Evolutionary conservation across 2,888 invertebrate genomes (phyloP), one percentile per base, ranked within the genome.

Genomic region (Pristionchus fissidentatus): DNA sequence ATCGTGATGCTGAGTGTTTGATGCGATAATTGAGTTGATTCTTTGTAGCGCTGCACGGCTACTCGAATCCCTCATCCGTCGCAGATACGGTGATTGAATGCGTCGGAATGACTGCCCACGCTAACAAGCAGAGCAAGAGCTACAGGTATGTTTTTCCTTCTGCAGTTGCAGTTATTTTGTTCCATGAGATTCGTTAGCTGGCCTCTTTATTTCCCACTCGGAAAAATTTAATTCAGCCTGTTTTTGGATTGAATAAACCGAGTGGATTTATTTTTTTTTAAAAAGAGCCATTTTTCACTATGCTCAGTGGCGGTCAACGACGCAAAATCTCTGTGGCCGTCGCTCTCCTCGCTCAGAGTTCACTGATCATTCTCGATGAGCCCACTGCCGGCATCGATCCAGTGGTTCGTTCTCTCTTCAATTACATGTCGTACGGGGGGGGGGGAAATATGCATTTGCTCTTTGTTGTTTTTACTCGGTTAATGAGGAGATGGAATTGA

Each of bases 311-410:
- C 79, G 96, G 96, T 83, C 96, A 96, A 93, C 95, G 94, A 91
- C 93, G 96, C 84, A 96, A 96, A 92, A 94, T 96, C 66, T 95
- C 95, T 87, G 95, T 95, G 13, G 96, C 96, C 52, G 94, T 96
- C 87, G 95, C 96, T 0, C 94, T 96, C 84, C 94, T 95, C 92
- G 95, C 95, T 35, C 94, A 95, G 85, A 94, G 95, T 26, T 93
- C 94, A 46, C 94, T 95, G 3, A 95, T 96, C 85, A 94, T 96
- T 86, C 93, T 96, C 92, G 89, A 89, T 70, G 90, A 90, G 55
- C 91, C 91, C 19, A 88, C 88, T 5, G 90, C 91, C 4, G 91
- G 95, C 60, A 94, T 93, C 93, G 93, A 94, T 90, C 95, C 95
- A 0, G 94, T 93, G 60, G 87, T 86, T 13, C n/a, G 70, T 15